Evolutionary conservation across 1,140 invertebrate species (phyloP), one percentile per base, ranked within the genome.

Genomic region (Mamestra configurata): DNA sequence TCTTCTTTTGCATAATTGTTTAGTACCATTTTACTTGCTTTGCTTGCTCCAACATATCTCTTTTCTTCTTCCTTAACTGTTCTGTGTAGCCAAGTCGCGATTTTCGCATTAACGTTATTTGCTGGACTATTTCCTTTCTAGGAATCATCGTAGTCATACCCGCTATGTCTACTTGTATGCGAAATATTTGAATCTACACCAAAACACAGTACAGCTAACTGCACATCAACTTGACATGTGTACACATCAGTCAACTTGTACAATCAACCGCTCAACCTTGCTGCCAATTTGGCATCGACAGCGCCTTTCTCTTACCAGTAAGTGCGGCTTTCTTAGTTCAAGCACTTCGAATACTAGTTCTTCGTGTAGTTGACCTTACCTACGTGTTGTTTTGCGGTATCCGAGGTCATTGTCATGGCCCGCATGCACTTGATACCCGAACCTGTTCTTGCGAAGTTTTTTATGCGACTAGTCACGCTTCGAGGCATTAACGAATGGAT

Each of bases 341-440:
- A 40, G 37, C 8, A 7, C 8, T n/a, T 49, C 13, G n/a, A 40
- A 7, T 40, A 7, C 8, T 40, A 11, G 7, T 11, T 40, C 0
- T 49, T 1, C 15, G 15, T n/a, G 43, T 49, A 49, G 43, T 49
- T 15, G 43, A 49, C 13, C 1, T 13, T 49, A 49, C 43, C n/a
- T 66, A 66, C 61, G 35, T 40, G 35, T 40, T 66, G 18, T 22
- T 66, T 66, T 66, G 61, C 61, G 61, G 61, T 66, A 40, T 31
- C 7, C 15, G 35, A 40, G 61, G 61, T 66, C 61, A 66, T 66
- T 43, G 61, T 66, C 61, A 59, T 20, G 55, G 55, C 55, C 24
- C 13, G n/a, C 35, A 40, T 66, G 61, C 61, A 66, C 61, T 40
- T 66, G 61, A 66, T 40, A 18, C 4, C 61, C 61, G 35, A 66